Evolutionary conservation across 37 sponge, comb jelly and placozoan genomes (phyloP), one percentile per base, ranked within the genome.

Genomic region (Petrosia ficiformis): DNA sequence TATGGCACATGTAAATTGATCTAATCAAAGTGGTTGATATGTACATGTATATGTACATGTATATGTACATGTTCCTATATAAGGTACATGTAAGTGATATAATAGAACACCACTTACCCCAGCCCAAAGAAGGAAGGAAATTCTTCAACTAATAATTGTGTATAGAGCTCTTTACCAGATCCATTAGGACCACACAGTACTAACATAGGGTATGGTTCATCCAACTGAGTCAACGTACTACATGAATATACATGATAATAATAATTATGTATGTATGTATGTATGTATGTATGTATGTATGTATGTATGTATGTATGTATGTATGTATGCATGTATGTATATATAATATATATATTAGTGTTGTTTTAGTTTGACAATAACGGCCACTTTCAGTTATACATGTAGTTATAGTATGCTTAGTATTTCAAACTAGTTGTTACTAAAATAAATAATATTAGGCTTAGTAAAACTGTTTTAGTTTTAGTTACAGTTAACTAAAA

Each of bases 141-240:
- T 63, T 94, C 94, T 35, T 82, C 90, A 31, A 89, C 87, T 41
- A 94, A 75, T 22, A 70, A 65, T 58, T 65, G 71, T 29, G 59
- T 57, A 57, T 85, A 72, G 44, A 85, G 57, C 0, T 78, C 81
- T 63, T 94, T 89, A 0, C 85, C 94, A 31, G 94, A 82, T 2
- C 94, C 87, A 56, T 78, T 66, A 3, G 94, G 94, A 16, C 94
- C 94, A 68, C 84, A 86, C 74, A 93, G 75, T 16, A 89, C 84
- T 41, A 90, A 59, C 87, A 86, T 86, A 37, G 93, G 93, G 75
- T 92, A 92, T n/a, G 93, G 89, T 65, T 87, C 89, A 63, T 79
- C 84, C 24, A 79, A 43, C 14, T 73, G 67, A 14, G 93, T 81
- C 36, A 88, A 72, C 2, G 93, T 87, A 75, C 93, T 92, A 71